phyloP scores from a whole-genome alignment of 2,113 vertebrate species.

The Mustela nigripes region DNA sequence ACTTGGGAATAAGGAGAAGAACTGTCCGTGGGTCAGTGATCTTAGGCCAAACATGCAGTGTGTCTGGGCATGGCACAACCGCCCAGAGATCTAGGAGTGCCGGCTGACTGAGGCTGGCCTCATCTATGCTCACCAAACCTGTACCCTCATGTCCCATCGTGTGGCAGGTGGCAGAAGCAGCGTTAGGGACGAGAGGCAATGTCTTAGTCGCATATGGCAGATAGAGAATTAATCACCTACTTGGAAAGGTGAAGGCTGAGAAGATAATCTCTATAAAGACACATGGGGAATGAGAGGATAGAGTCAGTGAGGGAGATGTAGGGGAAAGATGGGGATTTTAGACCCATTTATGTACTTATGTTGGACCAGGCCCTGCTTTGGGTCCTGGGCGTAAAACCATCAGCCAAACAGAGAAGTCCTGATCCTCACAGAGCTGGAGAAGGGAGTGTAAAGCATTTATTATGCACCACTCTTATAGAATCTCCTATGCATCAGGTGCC shows the following conservation, averaged over 20 bases:
- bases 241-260: background rate
- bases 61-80: background rate
- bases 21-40: accelerated
- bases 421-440: background rate
- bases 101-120: background rate
- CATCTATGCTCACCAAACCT: background rate
- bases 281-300: background rate
- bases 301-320: background rate
- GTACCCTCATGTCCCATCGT: background rate
- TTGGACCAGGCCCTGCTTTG: background rate
- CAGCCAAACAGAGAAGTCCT: background rate
- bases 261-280: background rate
- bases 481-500: background rate
- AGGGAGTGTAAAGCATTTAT: background rate
- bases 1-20: background rate
- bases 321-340: background rate
- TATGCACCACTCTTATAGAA: background rate
- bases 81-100: too few relatives aligned
- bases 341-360: background rate
- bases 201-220: background rate
- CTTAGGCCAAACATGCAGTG: too few relatives aligned
- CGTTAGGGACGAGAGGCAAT: background rate
- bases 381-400: background rate
- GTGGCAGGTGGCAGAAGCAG: background rate
- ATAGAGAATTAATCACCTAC: background rate